These are phyloP conservation scores for Dromius quadrimaculatus DNA, from an alignment of 2,888 invertebrate genomes.

Conservation along the genomic window DNA sequence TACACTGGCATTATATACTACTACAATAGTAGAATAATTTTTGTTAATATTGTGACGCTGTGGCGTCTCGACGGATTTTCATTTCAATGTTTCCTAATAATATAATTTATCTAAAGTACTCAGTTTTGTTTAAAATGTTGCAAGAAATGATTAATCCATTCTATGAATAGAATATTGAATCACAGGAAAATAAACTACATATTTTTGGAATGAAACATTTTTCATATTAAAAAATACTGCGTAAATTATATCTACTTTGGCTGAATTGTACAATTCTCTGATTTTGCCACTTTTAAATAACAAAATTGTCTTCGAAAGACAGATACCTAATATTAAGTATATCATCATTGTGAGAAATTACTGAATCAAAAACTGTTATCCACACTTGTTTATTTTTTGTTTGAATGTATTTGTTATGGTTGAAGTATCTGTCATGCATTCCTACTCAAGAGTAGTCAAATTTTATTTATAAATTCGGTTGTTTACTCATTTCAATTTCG, in stretches of 20 bases:
- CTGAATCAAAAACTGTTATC: no score
- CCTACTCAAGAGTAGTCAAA: constrained; percentile 3
- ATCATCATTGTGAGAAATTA: no score
- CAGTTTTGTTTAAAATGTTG: not conserved
- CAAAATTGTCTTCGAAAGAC: no score
- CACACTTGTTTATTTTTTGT: not conserved
- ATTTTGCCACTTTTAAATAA: no score
- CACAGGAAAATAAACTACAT: not conserved
- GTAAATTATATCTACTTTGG: not conserved
- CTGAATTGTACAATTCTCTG: no score
- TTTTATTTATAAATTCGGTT: constrained; percentile 16
- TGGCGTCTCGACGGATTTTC: no score
- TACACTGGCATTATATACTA: no score
- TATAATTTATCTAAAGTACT: not conserved
- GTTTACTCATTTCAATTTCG: not conserved
- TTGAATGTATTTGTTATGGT: not conserved
- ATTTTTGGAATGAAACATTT: not conserved
- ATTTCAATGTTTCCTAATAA: not conserved
- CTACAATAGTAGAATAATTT: no score
- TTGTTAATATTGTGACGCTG: no score
- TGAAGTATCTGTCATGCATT: constrained; percentile 15
- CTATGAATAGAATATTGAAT: not conserved
- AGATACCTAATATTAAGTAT: no score
- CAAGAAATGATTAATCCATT: not conserved
- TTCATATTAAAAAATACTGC: not conserved